phyloP scores from a whole-genome alignment of 2,113 vertebrate genomes.

The Ceyx cyanopectus region DNA sequence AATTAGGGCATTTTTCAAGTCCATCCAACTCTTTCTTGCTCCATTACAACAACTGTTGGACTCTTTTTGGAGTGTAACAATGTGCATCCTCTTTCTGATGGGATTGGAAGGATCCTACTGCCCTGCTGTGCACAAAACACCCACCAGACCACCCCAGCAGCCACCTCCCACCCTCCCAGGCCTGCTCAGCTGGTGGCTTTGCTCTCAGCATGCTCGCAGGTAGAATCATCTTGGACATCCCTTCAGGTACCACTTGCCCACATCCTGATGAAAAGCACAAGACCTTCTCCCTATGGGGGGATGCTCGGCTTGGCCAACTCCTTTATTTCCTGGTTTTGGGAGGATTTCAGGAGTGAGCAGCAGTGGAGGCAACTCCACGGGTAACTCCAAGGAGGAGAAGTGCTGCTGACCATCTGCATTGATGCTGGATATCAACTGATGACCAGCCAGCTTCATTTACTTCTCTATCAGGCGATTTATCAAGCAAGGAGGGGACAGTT shows the following conservation, averaged over 20 bases:
- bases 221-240: not conserved
- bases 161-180: not conserved
- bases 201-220: not conserved
- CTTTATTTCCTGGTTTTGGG: not conserved
- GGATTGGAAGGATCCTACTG: not conserved
- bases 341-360: not conserved
- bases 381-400: not conserved
- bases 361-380: not conserved
- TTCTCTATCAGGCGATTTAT: not conserved
- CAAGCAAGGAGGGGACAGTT: not conserved
- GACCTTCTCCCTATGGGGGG: not conserved
- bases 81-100: not conserved
- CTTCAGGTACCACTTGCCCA: not conserved
- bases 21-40: not conserved
- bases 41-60: not conserved
- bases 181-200: fast-evolving
- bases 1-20: not conserved
- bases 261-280: fast-evolving
- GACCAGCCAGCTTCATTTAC: not conserved
- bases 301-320: not conserved
- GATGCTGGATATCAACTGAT: not conserved
- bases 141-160: not conserved
- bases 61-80: not conserved
- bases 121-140: not conserved
- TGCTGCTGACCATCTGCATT: not conserved